A percentile compares a stretch with the other conserved stretches of the same genome.
phyloP scores from a whole-genome alignment of 2,113 vertebrate genomes.

The Melozone crissalis region DNA sequence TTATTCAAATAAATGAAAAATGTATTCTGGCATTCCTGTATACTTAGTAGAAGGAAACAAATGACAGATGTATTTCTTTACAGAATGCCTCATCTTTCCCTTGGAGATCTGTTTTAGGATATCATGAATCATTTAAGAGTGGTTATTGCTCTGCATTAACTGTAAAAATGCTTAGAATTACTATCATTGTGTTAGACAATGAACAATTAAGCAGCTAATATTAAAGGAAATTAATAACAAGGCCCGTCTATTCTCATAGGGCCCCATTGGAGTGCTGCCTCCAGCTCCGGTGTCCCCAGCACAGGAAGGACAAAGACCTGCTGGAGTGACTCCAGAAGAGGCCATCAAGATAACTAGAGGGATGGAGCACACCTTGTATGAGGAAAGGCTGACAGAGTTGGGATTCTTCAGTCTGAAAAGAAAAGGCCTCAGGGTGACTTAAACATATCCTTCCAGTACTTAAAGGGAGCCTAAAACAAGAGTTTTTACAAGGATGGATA shows the following conservation, averaged over 20 bases:
- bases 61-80: background rate
- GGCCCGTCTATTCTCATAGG: background rate
- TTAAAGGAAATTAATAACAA: background rate
- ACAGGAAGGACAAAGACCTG: background rate
- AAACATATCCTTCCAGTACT: background rate
- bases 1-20: background rate
- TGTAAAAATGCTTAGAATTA: background rate
- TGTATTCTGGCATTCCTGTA: background rate
- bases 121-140: background rate
- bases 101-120: background rate
- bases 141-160: background rate
- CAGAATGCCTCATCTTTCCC: accelerated
- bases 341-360: background rate
- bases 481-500: background rate
- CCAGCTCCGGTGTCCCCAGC: background rate
- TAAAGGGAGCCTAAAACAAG: background rate
- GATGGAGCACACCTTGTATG: background rate
- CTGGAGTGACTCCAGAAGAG: background rate
- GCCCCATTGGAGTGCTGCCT: background rate
- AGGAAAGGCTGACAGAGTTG: background rate
- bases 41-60: background rate
- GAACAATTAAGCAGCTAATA: background rate
- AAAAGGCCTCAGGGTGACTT: background rate
- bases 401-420: background rate
- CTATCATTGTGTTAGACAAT: background rate